A percentile compares a stretch with the other conserved stretches of the same genome.
These are phyloP conservation scores for Clarias batrachus DNA, from an alignment of 2,113 vertebrate genomes.

Conservation along the genomic window DNA sequence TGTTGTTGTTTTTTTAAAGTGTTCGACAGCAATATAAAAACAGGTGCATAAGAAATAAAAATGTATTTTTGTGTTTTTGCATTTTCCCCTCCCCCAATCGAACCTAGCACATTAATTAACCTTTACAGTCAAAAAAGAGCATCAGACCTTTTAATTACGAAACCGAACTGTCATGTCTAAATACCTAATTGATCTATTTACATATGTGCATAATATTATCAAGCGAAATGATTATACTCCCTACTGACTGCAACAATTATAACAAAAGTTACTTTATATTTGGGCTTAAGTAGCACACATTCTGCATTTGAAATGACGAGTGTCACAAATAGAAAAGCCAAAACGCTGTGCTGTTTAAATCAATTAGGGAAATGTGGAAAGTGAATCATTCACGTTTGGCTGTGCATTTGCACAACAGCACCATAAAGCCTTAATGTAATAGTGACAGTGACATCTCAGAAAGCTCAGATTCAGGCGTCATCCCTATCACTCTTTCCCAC, in stretches of 20 bases:
- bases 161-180: constrained; percentile 68
- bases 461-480: constrained; percentile 20
- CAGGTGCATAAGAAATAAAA: constrained; percentile 39
- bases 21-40: constrained; percentile 54
- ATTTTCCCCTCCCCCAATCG: background rate
- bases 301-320: constrained; percentile 71
- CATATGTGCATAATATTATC: constrained; percentile 78
- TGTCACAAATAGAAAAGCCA: constrained; percentile 66
- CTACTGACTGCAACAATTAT: constrained; percentile 73
- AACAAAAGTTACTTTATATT: constrained; percentile 65
- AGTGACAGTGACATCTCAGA: constrained; percentile 56
- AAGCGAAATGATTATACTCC: constrained; percentile 70
- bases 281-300: constrained; percentile 59
- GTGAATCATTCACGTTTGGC: constrained; percentile 65
- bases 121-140: constrained; percentile 73
- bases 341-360: constrained; percentile 74
- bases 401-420: constrained; percentile 61
- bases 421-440: constrained; percentile 61
- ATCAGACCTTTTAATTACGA: constrained; percentile 75
- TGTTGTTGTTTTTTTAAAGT: constrained; percentile 49
- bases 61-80: background rate
- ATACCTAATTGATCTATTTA: constrained; percentile 74
- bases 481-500: background rate
- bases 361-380: constrained; percentile 76
- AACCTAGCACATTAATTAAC: constrained; percentile 69